These are phyloP conservation scores for Vombatus ursinus DNA, from an alignment of 2,113 vertebrate species.

Conservation along the genomic window DNA sequence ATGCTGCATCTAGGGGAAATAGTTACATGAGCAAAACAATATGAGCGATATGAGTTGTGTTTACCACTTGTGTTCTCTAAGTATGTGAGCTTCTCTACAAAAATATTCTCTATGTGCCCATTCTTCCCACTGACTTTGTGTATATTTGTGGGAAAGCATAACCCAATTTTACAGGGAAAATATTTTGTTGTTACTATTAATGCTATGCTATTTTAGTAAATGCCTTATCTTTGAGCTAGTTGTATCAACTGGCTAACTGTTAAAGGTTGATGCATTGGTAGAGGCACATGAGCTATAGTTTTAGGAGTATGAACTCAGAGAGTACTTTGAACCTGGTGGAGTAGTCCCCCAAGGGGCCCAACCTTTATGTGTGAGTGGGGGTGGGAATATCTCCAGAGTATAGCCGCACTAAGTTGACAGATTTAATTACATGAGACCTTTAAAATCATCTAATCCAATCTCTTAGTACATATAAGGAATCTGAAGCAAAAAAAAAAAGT, in stretches of 20 bases:
- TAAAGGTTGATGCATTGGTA: not conserved
- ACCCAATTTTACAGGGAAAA: not conserved
- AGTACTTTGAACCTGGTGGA: not conserved
- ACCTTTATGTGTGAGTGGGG: not conserved
- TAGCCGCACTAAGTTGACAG: not conserved
- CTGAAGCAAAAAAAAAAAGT: not conserved
- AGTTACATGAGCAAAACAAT: not conserved
- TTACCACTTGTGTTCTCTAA: not conserved
- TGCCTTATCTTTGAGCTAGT: not conserved
- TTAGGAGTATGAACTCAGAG: not conserved
- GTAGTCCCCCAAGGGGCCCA: not conserved
- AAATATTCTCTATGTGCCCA: not conserved
- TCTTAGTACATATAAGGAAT: not conserved
- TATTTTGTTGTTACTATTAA: not conserved
- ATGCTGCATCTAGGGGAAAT: not conserved
- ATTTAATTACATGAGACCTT: not conserved
- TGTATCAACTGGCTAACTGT: not conserved
- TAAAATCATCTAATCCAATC: not conserved
- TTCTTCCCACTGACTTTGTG: not conserved
- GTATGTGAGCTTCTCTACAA: not conserved
- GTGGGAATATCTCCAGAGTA: not conserved
- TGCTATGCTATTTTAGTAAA: not conserved
- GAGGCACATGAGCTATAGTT: not conserved
- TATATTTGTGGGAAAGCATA: not conserved
- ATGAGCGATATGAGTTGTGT: not conserved